phyloP scores from a whole-genome alignment of 2,888 invertebrate species.

The Erebia epiphron region DNA sequence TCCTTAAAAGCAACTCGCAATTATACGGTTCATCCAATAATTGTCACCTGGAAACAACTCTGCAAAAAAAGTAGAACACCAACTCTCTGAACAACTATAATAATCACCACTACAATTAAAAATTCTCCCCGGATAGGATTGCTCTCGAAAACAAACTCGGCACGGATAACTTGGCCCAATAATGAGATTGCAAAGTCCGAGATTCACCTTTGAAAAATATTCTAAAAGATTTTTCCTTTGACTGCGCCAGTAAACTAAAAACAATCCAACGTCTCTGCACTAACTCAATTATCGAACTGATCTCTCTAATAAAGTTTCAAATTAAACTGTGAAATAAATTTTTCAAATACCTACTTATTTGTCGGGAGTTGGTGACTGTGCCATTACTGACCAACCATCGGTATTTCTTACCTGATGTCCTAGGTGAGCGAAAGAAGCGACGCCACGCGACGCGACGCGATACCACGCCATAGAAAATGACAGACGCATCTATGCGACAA shows the following conservation, averaged over 20 bases:
- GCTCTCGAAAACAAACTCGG: slow-evolving; percentile 43
- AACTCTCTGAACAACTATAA: slow-evolving; percentile 35
- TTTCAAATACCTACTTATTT: background rate
- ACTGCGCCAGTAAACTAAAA: slow-evolving; percentile 7
- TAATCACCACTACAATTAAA: slow-evolving; percentile 48
- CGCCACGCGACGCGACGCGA: no score
- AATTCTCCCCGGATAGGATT: slow-evolving; percentile 38
- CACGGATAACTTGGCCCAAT: slow-evolving; percentile 42
- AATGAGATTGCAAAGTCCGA: slow-evolving; percentile 42
- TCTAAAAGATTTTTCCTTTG: slow-evolving; percentile 23
- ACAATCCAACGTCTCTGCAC: slow-evolving; percentile 8
- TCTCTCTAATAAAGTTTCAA: slow-evolving; percentile 2
- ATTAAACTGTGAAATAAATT: slow-evolving; percentile 1
- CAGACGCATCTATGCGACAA: no score
- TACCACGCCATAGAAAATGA: no score
- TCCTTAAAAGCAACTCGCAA: slow-evolving; percentile 13
- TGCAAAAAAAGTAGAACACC: slow-evolving; percentile 29
- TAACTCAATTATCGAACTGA: slow-evolving; percentile 12
- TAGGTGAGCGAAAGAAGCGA: no score
- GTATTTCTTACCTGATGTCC: no score
- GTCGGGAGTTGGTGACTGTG: background rate
- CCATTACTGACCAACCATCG: no score
- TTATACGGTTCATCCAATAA: slow-evolving; percentile 17
- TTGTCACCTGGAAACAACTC: slow-evolving; percentile 15
- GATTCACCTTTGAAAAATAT: slow-evolving; percentile 53